These are phyloP conservation scores for Venustoraphidia nigricollis DNA, from an alignment of 2,888 invertebrate species.

Conservation along the genomic window DNA sequence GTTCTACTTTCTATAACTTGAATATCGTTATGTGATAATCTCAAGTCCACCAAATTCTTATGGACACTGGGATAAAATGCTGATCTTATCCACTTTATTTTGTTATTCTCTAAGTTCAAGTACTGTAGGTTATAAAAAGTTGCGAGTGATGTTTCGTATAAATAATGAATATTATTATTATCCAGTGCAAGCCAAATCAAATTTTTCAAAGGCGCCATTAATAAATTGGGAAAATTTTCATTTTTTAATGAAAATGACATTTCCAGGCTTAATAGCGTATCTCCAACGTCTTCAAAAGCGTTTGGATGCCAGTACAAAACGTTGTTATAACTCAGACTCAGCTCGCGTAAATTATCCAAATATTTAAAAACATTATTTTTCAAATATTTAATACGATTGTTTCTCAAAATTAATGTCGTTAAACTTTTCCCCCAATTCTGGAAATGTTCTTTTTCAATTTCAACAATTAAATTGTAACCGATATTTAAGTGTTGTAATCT, in stretches of 20 bases:
- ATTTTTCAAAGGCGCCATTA: conserved; percentile 48
- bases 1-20: conserved; percentile 43
- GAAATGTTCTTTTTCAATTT: conserved; percentile 55
- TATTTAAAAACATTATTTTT: conserved; percentile 50
- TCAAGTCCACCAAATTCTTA: conserved; percentile 50
- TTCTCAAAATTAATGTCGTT: conserved; percentile 57
- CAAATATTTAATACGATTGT: conserved; percentile 57
- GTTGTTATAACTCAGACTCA: conserved; percentile 73
- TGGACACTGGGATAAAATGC: conserved; percentile 49
- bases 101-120: conserved; percentile 64
- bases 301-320: conserved; percentile 60
- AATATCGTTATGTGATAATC: conserved; percentile 60
- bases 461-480: conserved; percentile 61
- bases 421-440: conserved; percentile 54
- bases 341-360: conserved; percentile 56
- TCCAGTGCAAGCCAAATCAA: conserved; percentile 64
- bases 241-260: conserved; percentile 63
- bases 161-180: conserved; percentile 57
- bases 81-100: conserved; percentile 45
- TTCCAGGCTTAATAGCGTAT: conserved; percentile 57
- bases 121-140: conserved; percentile 49
- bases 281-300: conserved; percentile 55
- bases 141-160: conserved; percentile 47
- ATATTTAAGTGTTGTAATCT: conserved; percentile 61
- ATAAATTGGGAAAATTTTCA: conserved; percentile 55